phyloP scores from a whole-genome alignment of 2,888 invertebrate genomes.

The Dendrolimus pini region DNA sequence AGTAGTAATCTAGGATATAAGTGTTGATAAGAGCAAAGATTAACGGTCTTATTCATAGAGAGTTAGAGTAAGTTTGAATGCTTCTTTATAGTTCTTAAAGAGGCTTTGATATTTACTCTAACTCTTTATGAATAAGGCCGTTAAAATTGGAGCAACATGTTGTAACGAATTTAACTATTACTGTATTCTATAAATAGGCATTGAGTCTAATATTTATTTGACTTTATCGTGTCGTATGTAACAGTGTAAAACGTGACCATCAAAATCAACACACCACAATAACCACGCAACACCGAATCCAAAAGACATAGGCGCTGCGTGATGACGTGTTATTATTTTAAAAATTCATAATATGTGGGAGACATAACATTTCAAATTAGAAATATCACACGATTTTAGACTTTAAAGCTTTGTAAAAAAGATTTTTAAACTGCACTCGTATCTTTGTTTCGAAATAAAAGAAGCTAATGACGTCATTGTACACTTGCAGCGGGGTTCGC shows the following conservation, averaged over 20 bases:
- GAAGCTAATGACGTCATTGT: conserved; percentile 51
- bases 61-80: no score
- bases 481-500: conserved; percentile 60
- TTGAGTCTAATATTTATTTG: conserved; percentile 14
- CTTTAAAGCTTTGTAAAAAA: conserved; percentile 19
- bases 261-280: conserved; percentile 59
- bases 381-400: conserved; percentile 18
- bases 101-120: no score
- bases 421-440: neutral
- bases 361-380: conserved; percentile 18
- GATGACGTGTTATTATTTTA: conserved; percentile 68
- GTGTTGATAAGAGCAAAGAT: no score
- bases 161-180: no score
- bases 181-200: no score
- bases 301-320: conserved; percentile 62
- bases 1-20: no score
- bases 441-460: conserved; percentile 5
- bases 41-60: no score
- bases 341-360: conserved; percentile 62
- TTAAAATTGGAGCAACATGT: no score
- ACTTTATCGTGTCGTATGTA: neutral
- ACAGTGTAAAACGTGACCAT: conserved; percentile 21
- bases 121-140: no score
- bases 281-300: conserved; percentile 53
- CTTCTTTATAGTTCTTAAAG: no score